Percentiles rank a stretch among this genome's conserved stretches.
Evolutionary conservation across 1,140 invertebrate species (phyloP).

Genomic region (Cotesia typhae): DNA sequence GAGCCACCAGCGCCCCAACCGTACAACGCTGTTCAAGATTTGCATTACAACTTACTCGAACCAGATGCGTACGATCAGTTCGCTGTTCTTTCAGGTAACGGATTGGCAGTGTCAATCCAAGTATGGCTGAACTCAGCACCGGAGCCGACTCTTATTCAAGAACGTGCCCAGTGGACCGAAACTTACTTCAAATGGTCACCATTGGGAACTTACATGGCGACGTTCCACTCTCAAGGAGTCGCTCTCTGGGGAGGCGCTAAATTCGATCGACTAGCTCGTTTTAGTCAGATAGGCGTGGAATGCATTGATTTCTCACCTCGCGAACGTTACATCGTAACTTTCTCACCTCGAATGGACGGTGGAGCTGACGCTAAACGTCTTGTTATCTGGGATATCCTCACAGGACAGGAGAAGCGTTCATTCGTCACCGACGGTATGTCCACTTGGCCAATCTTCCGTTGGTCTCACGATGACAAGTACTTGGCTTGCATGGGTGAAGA

Average conservation of each 20-base stretch:
- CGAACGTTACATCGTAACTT: conserved; percentile 96
- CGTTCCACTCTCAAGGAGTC: conserved; percentile 94
- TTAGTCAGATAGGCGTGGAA: conserved; percentile 89
- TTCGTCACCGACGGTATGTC: conserved; percentile 86
- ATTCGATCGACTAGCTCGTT: conserved; percentile 91
- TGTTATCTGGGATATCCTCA: conserved; percentile 94
- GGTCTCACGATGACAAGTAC: conserved; percentile 97
- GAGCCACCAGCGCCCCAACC: conserved; percentile 86
- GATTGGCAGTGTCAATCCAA: conserved; percentile 77
- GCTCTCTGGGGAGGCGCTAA: conserved; percentile 96
- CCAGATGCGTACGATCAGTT: conserved; percentile 96
- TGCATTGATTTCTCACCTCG: conserved; percentile 98
- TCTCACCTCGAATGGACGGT: conserved; percentile 79
- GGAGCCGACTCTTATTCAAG: conserved; percentile 84
- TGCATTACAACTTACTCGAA: conserved; percentile 91
- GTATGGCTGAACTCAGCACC: conserved; percentile 90
- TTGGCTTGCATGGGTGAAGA: conserved; percentile 90
- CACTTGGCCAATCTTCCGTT: conserved; percentile 93
- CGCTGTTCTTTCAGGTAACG: conserved; percentile 85
- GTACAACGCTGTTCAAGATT: conserved; percentile 88
- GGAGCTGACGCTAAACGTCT: conserved; percentile 75
- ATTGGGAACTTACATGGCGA: conserved; percentile 93
- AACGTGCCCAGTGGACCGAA: conserved; percentile 92
- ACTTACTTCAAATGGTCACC: conserved; percentile 97
- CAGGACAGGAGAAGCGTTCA: conserved; percentile 90